Conservation (phyloP, 2,797 vertebrate genomes). For the Amblyopsis hoosieri region DNA sequence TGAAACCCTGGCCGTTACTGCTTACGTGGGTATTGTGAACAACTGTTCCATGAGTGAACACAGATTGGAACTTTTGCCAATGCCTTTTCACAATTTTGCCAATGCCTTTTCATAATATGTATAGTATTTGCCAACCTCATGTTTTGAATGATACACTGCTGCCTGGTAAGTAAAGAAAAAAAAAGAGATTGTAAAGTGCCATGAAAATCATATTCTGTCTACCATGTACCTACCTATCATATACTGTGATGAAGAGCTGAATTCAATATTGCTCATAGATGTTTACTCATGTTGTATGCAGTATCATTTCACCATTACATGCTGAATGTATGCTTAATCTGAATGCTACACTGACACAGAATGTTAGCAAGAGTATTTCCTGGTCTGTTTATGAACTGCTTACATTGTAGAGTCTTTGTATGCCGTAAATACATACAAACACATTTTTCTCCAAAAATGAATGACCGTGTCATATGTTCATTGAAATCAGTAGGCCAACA, state of each 20-base stretch:
- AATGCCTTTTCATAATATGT: slow-evolving; percentile 15
- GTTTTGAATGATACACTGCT: slow-evolving; percentile 49
- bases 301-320: slow-evolving; percentile 51
- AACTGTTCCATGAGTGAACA: slow-evolving; percentile 25
- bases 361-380: slow-evolving; percentile 36
- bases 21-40: neutral
- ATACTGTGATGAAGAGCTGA: slow-evolving; percentile 36
- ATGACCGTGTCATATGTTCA: slow-evolving; percentile 46
- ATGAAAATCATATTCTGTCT: slow-evolving; percentile 55
- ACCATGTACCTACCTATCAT: slow-evolving; percentile 35
- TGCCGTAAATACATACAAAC: slow-evolving; percentile 61
- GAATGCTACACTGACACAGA: slow-evolving; percentile 33
- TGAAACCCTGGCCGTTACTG: slow-evolving; percentile 3
- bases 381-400: slow-evolving; percentile 53
- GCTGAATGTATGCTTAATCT: slow-evolving; percentile 52
- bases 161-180: slow-evolving; percentile 50
- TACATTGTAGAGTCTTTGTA: slow-evolving; percentile 7
- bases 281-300: slow-evolving; percentile 55
- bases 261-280: slow-evolving; percentile 43
- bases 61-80: slow-evolving; percentile 16
- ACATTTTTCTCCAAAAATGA: slow-evolving; percentile 41
- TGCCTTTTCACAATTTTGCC: slow-evolving; percentile 19
- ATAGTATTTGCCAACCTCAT: slow-evolving; percentile 51
- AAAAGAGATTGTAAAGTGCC: slow-evolving; percentile 67
- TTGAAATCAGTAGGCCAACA: slow-evolving; percentile 27